Evolutionary conservation across 2,888 invertebrate genomes (phyloP).

Genomic region (Dioctria linearis): DNA sequence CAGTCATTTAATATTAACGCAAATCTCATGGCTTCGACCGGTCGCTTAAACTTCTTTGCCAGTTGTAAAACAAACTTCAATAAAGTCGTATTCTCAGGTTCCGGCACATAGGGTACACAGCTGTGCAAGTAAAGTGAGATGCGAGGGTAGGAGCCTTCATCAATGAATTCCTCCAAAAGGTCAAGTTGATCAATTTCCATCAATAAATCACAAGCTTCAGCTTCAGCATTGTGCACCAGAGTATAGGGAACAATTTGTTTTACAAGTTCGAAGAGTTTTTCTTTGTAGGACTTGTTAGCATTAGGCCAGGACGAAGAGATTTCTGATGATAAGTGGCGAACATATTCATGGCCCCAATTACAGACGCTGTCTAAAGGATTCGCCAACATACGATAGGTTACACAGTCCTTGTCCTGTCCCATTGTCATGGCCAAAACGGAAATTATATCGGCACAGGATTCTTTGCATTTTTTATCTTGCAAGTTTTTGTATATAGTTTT

Average conservation of each 20-base stretch:
- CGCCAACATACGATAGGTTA: conserved; percentile 83
- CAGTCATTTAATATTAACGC: conserved; percentile 89
- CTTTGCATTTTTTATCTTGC: conserved; percentile 78
- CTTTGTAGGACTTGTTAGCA: conserved; percentile 64
- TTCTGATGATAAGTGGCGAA: conserved; percentile 86
- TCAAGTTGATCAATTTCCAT: conserved; percentile 94
- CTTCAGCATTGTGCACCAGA: conserved; percentile 95
- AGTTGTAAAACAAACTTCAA: conserved; percentile 84
- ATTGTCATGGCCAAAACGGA: conserved; percentile 93
- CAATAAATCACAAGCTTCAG: conserved; percentile 94
- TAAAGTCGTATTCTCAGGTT: conserved; percentile 86
- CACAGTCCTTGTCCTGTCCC: conserved; percentile 81
- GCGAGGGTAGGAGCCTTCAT: conserved; percentile 85
- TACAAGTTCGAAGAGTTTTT: conserved; percentile 79
- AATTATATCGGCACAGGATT: conserved; percentile 89
- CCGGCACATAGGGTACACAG: conserved; percentile 93
- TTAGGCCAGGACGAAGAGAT: conserved; percentile 85
- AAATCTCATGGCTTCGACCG: conserved; percentile 86
- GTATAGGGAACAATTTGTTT: conserved; percentile 89
- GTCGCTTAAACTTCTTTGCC: conserved; percentile 86
- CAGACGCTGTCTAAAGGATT: conserved; percentile 82
- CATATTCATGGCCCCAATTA: conserved; percentile 98
- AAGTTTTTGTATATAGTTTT: conserved; percentile 87
- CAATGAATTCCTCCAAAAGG: conserved; percentile 85
- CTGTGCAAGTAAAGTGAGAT: conserved; percentile 86